Conservation (phyloP, 2,888 invertebrate genomes). For the Therioaphis trifolii region DNA sequence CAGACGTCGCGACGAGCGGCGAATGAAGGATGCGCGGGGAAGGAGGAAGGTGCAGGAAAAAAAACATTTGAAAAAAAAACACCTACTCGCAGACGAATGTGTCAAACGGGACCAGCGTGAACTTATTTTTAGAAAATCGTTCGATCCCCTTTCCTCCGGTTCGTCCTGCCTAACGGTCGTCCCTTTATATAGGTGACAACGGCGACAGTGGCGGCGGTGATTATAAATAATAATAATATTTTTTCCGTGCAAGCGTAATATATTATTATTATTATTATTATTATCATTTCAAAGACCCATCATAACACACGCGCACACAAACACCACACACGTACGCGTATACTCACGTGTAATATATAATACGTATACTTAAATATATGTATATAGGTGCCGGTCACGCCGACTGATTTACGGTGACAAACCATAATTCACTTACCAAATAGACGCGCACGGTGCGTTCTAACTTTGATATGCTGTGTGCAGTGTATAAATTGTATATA, state of each 20-base stretch:
- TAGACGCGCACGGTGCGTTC: background rate
- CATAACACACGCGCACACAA: conserved; percentile 19
- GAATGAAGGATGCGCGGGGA: background rate
- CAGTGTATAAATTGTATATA: too few species aligned
- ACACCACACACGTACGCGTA: too few species aligned
- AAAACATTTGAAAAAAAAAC: conserved; percentile 1
- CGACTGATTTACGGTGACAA: conserved; percentile 62
- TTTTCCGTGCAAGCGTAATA: background rate
- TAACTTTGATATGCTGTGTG: conserved; percentile 32
- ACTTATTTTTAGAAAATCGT: conserved; percentile 54
- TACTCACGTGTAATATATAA: too few species aligned
- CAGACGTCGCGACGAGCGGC: background rate
- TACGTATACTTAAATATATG: too few species aligned
- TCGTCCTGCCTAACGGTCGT: background rate
- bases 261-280: too few species aligned
- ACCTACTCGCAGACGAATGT: conserved; percentile 13
- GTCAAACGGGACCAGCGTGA: conserved; percentile 29
- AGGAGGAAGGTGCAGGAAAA: too few species aligned
- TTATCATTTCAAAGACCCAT: conserved; percentile 32
- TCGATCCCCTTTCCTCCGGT: conserved; percentile 21
- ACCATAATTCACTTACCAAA: conserved; percentile 57
- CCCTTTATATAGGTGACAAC: conserved; percentile 36
- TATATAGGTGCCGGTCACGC: conserved; percentile 39
- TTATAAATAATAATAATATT: conserved; percentile 59
- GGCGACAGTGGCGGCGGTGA: conserved; percentile 13